phyloP scores from a whole-genome alignment of 2,113 vertebrate species.

The Spea bombifrons region DNA sequence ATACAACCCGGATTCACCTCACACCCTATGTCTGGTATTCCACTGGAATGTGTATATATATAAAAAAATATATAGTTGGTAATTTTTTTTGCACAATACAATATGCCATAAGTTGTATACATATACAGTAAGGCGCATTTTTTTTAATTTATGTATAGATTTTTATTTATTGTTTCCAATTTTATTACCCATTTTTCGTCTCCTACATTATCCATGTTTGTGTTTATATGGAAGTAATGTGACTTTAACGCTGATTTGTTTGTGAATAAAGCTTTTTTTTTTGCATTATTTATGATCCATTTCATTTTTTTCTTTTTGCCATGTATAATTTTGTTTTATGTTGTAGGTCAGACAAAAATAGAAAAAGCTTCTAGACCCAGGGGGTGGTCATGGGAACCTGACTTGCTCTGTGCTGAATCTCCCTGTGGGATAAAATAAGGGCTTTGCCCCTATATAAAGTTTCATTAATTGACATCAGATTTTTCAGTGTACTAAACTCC shows the following conservation, averaged over 20 bases:
- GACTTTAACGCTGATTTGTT: neutral
- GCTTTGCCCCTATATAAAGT: too few relatives aligned
- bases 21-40: neutral
- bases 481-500: too few relatives aligned
- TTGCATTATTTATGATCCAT: neutral
- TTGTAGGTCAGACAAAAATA: too few relatives aligned
- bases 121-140: neutral
- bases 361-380: too few relatives aligned
- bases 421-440: too few relatives aligned
- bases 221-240: neutral
- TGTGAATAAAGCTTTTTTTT: conserved; percentile 1
- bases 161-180: neutral
- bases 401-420: too few relatives aligned
- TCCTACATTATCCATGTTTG: neutral
- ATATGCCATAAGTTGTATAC: neutral
- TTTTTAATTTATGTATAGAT: neutral
- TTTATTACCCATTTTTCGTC: neutral
- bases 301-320: neutral
- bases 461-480: too few relatives aligned
- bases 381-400: too few relatives aligned
- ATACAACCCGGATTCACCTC: too few relatives aligned
- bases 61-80: neutral
- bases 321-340: too few relatives aligned
- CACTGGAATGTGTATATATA: conserved; percentile 1
- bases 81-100: conserved; percentile 4